phyloP scores from a whole-genome alignment of 2,113 vertebrate species.

The Centrocercus urophasianus region DNA sequence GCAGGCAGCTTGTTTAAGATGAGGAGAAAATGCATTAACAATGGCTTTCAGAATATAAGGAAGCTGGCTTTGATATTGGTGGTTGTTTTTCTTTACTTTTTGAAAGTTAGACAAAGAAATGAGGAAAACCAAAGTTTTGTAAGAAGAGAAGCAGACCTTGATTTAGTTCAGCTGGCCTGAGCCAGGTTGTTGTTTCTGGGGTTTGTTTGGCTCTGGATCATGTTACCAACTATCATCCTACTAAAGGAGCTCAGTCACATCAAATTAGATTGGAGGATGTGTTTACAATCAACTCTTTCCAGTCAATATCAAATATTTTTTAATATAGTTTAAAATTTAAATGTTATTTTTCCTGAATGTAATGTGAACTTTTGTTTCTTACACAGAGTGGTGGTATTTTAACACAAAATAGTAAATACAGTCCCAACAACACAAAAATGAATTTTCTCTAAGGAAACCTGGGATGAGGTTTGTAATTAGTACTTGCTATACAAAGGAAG shows the following conservation, averaged over 20 bases:
- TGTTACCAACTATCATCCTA: neutral
- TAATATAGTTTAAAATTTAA: neutral
- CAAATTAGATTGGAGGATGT: neutral
- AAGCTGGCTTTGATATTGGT: neutral
- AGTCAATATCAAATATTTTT: neutral
- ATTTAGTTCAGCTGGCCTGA: neutral
- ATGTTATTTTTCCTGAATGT: neutral
- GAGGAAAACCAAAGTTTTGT: neutral
- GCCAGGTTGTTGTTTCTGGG: no score
- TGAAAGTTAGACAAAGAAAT: neutral
- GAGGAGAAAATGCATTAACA: conserved; percentile 34
- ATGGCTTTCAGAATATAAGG: conserved; percentile 6
- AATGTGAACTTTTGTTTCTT: neutral
- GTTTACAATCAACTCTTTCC: neutral
- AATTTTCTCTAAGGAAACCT: neutral
- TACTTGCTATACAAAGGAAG: neutral
- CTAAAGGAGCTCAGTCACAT: neutral
- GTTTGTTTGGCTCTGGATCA: neutral
- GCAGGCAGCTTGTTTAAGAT: neutral
- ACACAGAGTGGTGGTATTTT: neutral
- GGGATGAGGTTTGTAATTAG: neutral
- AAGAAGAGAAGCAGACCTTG: neutral
- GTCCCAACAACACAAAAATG: neutral
- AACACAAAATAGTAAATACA: neutral
- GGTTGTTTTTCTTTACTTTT: neutral